These are phyloP conservation scores for Dromas ardeola DNA, from an alignment of 2,113 vertebrate species.

Conservation along the genomic window DNA sequence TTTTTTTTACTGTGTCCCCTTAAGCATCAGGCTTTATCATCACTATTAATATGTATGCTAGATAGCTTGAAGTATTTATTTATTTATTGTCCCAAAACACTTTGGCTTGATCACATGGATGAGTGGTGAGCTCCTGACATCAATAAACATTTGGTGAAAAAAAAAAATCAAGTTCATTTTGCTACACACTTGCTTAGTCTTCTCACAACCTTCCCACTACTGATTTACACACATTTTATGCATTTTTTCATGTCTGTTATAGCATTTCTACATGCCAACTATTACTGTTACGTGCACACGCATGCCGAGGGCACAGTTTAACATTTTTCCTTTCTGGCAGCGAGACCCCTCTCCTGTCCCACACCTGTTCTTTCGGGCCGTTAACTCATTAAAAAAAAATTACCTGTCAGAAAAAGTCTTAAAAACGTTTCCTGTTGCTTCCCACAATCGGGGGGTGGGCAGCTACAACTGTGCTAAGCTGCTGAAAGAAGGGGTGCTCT, in stretches of 20 bases:
- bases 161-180: not conserved
- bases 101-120: not conserved
- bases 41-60: not conserved
- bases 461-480: fast-evolving
- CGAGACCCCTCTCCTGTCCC: not conserved
- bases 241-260: not conserved
- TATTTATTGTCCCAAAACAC: not conserved
- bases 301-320: not conserved
- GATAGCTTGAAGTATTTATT: not conserved
- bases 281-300: fast-evolving
- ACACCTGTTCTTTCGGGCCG: not conserved
- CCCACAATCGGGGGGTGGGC: no score
- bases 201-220: not conserved
- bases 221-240: not conserved
- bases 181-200: not conserved
- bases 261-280: not conserved
- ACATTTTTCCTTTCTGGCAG: not conserved
- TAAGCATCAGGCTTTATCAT: not conserved
- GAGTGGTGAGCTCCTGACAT: not conserved
- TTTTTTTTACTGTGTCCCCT: not conserved
- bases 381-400: not conserved
- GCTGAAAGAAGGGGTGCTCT: fast-evolving
- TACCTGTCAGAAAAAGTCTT: not conserved
- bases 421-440: not conserved
- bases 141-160: not conserved